These are phyloP conservation scores for Cardinalis cardinalis DNA, from an alignment of 2,113 vertebrate genomes.

Conservation along the genomic window DNA sequence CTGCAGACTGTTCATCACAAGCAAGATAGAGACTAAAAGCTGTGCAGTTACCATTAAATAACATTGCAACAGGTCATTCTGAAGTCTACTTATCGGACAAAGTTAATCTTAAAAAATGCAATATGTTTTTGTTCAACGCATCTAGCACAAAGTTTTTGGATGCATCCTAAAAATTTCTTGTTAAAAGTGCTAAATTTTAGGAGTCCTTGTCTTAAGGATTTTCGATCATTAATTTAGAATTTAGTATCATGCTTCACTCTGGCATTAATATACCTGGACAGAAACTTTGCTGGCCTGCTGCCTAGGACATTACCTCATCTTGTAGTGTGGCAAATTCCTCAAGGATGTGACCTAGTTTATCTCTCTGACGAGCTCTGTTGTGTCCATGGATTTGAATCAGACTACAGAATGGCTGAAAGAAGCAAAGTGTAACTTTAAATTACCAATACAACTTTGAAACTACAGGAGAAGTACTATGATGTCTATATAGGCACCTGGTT, in stretches of 20 bases:
- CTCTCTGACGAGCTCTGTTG: constrained; percentile 95
- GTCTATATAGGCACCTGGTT: background rate
- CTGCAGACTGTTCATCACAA: background rate
- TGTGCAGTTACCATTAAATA: background rate
- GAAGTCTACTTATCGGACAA: background rate
- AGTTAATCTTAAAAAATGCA: background rate
- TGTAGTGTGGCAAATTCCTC: constrained; percentile 97
- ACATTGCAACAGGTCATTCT: background rate
- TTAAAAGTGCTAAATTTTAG: background rate
- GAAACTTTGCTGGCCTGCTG: background rate
- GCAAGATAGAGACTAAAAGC: background rate
- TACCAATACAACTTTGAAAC: background rate
- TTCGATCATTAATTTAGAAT: background rate
- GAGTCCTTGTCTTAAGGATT: background rate
- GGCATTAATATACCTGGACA: background rate
- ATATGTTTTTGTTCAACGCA: background rate
- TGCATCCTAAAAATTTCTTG: background rate
- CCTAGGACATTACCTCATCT: constrained; percentile 84
- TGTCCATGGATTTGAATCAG: constrained; percentile 98
- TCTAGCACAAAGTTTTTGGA: background rate
- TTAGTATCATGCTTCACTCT: background rate
- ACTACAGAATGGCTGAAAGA: constrained; percentile 93
- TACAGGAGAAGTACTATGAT: background rate
- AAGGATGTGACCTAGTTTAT: constrained; percentile 96
- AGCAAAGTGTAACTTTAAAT: background rate